Evolutionary conservation across 2,113 vertebrate species (phyloP).

Genomic region (Eurystomus gularis): DNA sequence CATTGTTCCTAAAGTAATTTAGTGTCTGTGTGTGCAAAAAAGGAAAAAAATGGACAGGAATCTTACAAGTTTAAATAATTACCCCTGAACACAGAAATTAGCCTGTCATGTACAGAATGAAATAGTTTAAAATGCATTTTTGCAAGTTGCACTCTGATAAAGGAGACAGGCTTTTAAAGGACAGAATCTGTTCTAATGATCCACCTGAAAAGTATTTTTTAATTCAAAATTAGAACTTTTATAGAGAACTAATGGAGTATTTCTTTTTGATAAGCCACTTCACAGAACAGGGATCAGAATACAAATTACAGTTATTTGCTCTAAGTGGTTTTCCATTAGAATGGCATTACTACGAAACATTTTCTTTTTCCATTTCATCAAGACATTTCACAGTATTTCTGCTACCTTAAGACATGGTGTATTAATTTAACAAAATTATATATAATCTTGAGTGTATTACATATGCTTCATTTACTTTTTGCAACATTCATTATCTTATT

Average conservation of each 20-base stretch:
- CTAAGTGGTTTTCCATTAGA: constrained; percentile 71
- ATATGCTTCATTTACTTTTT: constrained; percentile 46
- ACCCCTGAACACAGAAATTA: constrained; percentile 30
- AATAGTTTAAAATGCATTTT: constrained; percentile 44
- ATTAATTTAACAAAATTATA: constrained; percentile 68
- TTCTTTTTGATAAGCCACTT: constrained; percentile 68
- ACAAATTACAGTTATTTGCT: constrained; percentile 73
- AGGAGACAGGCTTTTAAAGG: constrained; percentile 27
- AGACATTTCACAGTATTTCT: constrained; percentile 58
- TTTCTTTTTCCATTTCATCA: constrained; percentile 64
- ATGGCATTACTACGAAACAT: constrained; percentile 66
- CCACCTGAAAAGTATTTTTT: constrained; percentile 56
- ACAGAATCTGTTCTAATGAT: constrained; percentile 32
- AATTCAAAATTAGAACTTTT: constrained; percentile 68
- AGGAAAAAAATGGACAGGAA: not conserved
- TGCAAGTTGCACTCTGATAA: constrained; percentile 9
- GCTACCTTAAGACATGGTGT: constrained; percentile 36
- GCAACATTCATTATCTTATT: constrained; percentile 15
- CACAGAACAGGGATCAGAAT: constrained; percentile 62
- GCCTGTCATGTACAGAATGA: constrained; percentile 21
- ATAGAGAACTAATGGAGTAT: constrained; percentile 58
- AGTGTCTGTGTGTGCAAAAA: not conserved
- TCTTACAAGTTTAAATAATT: constrained; percentile 13
- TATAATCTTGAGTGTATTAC: constrained; percentile 52
- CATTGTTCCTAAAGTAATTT: not conserved